Base-by-base conservation (phyloP, 2,888 invertebrate genomes). In the Embidobia sp. region DNA sequence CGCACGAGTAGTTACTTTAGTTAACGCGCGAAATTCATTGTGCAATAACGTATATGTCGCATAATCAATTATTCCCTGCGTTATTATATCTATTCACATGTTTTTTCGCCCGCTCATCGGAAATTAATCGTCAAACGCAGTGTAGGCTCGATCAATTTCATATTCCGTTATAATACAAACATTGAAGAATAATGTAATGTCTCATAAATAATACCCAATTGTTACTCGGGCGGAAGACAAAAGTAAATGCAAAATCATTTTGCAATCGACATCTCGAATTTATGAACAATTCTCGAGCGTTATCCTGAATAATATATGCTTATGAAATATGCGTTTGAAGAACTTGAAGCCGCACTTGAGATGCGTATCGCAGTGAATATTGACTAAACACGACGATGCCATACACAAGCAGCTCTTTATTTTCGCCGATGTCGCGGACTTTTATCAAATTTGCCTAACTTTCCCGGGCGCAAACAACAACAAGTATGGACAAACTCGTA, bases 381-480 rank as follows among this genome's bases (percentile, higher is more conserved):
- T 81, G 83, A 85, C 79, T 82, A 84, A 85, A 84, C 83, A 84
- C 53, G 22, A 57, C 53, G 69, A 79, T 75, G 79, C 29, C 15
- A 13, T 1, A 19, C 48, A 10, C 48, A 49, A 15, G 6, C 48
- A n/a, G 29, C 37, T 46, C 18, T 33, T 31, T 57, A 29, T 35
- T 53, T 46, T 10, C 18, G 1, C 7, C 35, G 42, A 40, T 44
- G 22, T 33, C 42, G 8, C 55, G 15, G 4, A n/a, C n/a, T 42
- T 59, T 35, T 31, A 19, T 13, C 13, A 26, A 40, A 22, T 42
- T 46, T 22, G 26, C 22, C 18, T 40, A 42, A 53, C 8, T 53
- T 27, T 22, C 2, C 27, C 18, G n/a, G n/a, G n/a, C n/a, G n/a
- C n/a, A n/a, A n/a, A n/a, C n/a, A n/a, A n/a, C n/a, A n/a, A n/a